phyloP scores from a whole-genome alignment of 1,140 invertebrate genomes.

The Ips nitidus region DNA sequence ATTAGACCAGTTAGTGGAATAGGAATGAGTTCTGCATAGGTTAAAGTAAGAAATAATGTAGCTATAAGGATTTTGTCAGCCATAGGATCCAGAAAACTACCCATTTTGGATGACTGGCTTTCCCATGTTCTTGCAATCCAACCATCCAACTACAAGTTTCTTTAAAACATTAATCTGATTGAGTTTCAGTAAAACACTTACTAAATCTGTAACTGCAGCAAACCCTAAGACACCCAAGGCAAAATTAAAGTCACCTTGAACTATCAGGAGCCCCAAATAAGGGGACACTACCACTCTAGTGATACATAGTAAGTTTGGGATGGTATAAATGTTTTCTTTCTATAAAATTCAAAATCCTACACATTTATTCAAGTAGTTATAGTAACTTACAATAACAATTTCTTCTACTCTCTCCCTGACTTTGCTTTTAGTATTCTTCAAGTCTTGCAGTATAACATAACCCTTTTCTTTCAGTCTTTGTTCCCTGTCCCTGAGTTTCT shows the following conservation, averaged over 20 bases:
- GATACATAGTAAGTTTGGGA: slow-evolving; percentile 89
- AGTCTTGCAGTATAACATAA: slow-evolving; percentile 64
- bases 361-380: background rate
- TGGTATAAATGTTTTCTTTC: slow-evolving; percentile 89
- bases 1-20: slow-evolving; percentile 82
- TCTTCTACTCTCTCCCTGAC: slow-evolving; percentile 65
- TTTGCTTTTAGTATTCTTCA: slow-evolving; percentile 65
- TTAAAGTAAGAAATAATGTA: slow-evolving; percentile 83
- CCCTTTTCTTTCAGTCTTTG: slow-evolving; percentile 59
- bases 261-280: slow-evolving; percentile 76
- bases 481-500: slow-evolving; percentile 59
- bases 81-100: slow-evolving; percentile 94
- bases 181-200: slow-evolving; percentile 49
- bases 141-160: slow-evolving; percentile 79
- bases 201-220: slow-evolving; percentile 84
- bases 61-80: slow-evolving; percentile 96
- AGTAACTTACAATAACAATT: slow-evolving; percentile 61
- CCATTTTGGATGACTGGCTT: slow-evolving; percentile 87
- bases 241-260: slow-evolving; percentile 71
- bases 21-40: slow-evolving; percentile 84
- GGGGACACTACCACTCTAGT: slow-evolving; percentile 82
- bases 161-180: background rate
- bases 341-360: slow-evolving; percentile 51
- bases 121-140: slow-evolving; percentile 92
- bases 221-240: slow-evolving; percentile 74